These are phyloP conservation scores for Marcusenius ussheri DNA, from an alignment of 2,113 vertebrate species.

Conservation along the genomic window DNA sequence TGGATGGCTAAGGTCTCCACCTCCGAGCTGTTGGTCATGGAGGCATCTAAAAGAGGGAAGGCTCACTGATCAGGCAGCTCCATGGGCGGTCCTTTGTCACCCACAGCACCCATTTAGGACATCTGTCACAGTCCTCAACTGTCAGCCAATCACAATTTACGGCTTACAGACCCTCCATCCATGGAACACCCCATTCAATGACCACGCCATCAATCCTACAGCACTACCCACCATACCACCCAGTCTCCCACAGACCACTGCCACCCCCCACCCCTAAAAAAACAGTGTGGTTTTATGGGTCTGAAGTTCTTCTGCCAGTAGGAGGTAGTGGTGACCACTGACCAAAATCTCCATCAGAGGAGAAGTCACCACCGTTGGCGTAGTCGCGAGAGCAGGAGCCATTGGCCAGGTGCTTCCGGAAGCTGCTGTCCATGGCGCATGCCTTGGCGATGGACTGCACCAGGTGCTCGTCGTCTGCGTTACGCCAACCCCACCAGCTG, in stretches of 20 bases:
- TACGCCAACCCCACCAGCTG: slow-evolving; percentile 99
- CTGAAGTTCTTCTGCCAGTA: not conserved
- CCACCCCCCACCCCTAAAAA: not conserved
- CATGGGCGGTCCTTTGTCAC: not conserved
- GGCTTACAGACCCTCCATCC: not conserved
- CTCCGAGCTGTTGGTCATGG: slow-evolving; percentile 78
- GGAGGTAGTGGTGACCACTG: slow-evolving; percentile 30
- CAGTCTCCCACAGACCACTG: not conserved
- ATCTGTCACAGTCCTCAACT: not conserved
- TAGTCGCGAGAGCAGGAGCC: slow-evolving; percentile 63
- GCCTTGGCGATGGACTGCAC: slow-evolving; percentile 93
- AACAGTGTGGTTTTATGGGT: not conserved
- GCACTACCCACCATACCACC: not conserved
- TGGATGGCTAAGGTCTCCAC: slow-evolving; percentile 74
- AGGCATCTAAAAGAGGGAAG: slow-evolving; percentile 68
- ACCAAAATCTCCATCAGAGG: slow-evolving; percentile 89
- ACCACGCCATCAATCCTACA: not conserved
- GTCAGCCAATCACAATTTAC: not conserved
- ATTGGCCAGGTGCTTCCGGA: slow-evolving; percentile 60
- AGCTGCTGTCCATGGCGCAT: slow-evolving; percentile 75
- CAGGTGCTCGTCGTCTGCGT: slow-evolving; percentile 89
- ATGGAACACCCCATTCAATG: not conserved
- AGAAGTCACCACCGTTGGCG: slow-evolving; percentile 72
- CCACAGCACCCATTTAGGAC: not conserved
- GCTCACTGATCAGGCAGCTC: not conserved